Evolutionary conservation across 2,113 vertebrate species (phyloP).

Genomic region (Serilophus lunatus): DNA sequence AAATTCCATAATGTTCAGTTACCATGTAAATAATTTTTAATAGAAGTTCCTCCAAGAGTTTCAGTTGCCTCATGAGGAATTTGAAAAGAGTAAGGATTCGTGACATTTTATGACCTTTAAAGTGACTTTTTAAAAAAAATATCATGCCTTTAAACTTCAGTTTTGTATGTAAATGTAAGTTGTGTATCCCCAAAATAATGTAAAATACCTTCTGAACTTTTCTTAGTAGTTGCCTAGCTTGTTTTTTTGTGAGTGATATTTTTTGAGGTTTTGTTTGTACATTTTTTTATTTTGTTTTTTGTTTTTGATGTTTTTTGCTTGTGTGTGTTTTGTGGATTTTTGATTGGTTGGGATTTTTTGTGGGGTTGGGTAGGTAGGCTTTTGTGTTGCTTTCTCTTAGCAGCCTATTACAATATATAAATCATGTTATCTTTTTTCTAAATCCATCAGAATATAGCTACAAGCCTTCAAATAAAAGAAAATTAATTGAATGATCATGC

Average conservation of each 20-base stretch:
- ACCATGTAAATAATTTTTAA: not conserved
- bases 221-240: not conserved
- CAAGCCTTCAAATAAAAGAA: not conserved
- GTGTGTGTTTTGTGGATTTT: too few relatives aligned
- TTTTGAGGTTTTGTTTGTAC: not conserved
- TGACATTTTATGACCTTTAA: slow-evolving; percentile 34
- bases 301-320: not conserved
- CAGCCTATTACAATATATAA: not conserved
- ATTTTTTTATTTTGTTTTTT: not conserved
- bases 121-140: not conserved
- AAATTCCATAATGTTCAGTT: not conserved
- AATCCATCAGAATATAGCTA: not conserved
- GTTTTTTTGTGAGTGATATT: not conserved
- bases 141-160: not conserved
- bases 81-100: not conserved
- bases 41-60: not conserved
- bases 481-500: not conserved
- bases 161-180: not conserved
- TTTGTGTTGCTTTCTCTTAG: not conserved
- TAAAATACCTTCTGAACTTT: not conserved
- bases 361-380: not conserved
- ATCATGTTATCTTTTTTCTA: not conserved
- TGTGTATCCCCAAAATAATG: not conserved
- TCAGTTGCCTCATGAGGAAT: not conserved
- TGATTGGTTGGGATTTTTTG: not conserved